Base-by-base conservation (phyloP, 2,797 vertebrate species). In the Pitangus sulphuratus region DNA sequence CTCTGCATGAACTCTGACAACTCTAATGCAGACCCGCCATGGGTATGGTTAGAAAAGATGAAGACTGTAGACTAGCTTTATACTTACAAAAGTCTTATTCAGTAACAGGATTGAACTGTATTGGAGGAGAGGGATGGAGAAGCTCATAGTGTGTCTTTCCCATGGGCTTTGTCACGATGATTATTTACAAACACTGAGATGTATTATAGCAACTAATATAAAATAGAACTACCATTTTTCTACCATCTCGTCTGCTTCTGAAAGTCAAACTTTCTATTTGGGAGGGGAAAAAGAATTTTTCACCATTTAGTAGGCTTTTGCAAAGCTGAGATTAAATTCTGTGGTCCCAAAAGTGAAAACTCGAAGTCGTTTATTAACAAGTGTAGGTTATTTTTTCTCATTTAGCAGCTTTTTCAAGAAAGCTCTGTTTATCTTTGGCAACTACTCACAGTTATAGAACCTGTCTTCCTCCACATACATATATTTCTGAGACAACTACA, bases 401-500 rank as follows among this genome's bases (percentile, higher is more conserved):
- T 70, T 92, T 74, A 80, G 66, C 51, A 87, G 62, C 44, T 82
- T 93, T 94, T 97, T 79, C 77, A 91, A 64, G 66, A 89, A 87
- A 93, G 56, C 8, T 64, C 26, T 47, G 21, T 85, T 83, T 75
- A 76, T 92, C 50, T 89, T 76, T 54, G 53, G 62, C 47, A 92
- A 18, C 62, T 24, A 56, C 39, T 90, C 70, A 48, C 33, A 72
- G 30, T 80, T 84, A 44, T 5, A 48, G 20, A 70, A 82, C 66
- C 70, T 72, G 48, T 69, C 56, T 93, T 84, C 70, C 58, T 95
- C 58, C 39, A 60, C 44, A 30, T 48, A 79, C 0, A 0, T 18
- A 20, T 74, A 53, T 64, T 94, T 95, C 70, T 84, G 40, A 93
- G 60, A 77, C 65, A 88, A 77, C 51, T 48, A 76, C 20, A 62